These are phyloP conservation scores for Norana najaformis DNA, from an alignment of 2,888 invertebrate genomes.

Conservation along the genomic window DNA sequence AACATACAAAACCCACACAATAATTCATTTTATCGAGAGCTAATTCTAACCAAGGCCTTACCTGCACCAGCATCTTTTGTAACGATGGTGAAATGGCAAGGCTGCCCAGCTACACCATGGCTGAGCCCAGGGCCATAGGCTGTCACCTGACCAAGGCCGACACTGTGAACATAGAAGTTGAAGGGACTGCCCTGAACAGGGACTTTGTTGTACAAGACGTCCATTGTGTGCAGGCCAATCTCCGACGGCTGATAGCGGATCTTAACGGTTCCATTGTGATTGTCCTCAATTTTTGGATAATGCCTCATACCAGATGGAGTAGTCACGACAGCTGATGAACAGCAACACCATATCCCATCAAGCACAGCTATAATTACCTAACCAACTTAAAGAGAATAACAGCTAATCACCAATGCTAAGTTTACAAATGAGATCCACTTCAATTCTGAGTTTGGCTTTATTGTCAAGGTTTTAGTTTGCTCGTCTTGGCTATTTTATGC, in stretches of 20 bases:
- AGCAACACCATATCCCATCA: background rate
- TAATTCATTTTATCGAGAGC: background rate
- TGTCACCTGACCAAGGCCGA: conserved; percentile 90
- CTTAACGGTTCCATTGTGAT: conserved; percentile 92
- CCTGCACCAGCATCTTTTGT: conserved; percentile 70
- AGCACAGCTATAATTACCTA: background rate
- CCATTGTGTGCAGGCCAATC: conserved; percentile 89
- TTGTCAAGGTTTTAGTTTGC: background rate
- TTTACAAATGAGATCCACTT: background rate
- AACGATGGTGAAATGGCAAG: conserved; percentile 91
- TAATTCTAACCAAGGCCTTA: background rate
- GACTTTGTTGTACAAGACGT: conserved; percentile 91
- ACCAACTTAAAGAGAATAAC: background rate
- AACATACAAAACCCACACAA: background rate
- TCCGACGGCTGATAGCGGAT: conserved; percentile 92
- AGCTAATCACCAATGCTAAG: background rate
- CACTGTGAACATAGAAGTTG: conserved; percentile 79
- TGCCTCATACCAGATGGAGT: conserved; percentile 92
- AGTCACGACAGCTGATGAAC: conserved; percentile 82
- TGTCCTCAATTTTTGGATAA: conserved; percentile 78
- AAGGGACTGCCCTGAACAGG: conserved; percentile 75
- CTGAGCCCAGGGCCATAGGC: conserved; percentile 92
- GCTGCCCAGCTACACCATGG: conserved; percentile 91
- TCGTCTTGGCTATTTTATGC: background rate
- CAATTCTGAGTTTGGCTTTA: background rate